Evolutionary conservation across 2,113 vertebrate species (phyloP).

Genomic region (Paramormyrops kingsleyae): DNA sequence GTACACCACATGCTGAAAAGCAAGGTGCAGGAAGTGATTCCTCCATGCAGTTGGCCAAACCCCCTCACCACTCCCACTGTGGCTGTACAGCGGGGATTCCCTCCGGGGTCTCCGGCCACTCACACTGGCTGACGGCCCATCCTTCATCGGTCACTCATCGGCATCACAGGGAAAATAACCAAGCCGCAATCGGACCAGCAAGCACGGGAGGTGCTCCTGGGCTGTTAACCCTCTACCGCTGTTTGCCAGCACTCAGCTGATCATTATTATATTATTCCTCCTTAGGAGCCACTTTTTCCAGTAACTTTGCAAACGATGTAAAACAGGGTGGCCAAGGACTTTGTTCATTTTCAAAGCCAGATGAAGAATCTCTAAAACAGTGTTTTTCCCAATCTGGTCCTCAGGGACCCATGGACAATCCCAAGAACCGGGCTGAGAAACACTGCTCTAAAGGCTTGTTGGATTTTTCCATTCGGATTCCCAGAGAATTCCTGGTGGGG

Average conservation of each 20-base stretch:
- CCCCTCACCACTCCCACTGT: background rate
- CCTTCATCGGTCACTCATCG: too few species aligned
- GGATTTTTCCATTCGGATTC: conserved; percentile 6
- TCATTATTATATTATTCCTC: background rate
- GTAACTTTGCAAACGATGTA: background rate
- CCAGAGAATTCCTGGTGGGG: background rate
- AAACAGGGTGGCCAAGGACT: background rate
- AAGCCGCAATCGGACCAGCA: background rate
- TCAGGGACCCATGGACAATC: background rate
- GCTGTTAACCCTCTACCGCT: background rate
- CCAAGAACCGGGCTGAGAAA: background rate
- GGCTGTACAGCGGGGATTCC: background rate
- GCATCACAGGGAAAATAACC: background rate
- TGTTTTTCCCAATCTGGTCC: background rate
- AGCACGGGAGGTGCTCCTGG: background rate
- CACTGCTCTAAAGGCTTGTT: background rate
- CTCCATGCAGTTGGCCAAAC: background rate
- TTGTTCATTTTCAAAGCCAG: background rate
- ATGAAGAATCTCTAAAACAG: background rate
- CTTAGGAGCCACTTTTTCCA: background rate
- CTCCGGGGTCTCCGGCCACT: background rate
- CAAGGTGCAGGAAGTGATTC: background rate
- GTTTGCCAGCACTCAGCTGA: background rate
- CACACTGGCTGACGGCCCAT: background rate
- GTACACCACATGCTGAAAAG: background rate